Evolutionary conservation across 2,888 invertebrate species (phyloP).

Genomic region (Tribolium freemani): DNA sequence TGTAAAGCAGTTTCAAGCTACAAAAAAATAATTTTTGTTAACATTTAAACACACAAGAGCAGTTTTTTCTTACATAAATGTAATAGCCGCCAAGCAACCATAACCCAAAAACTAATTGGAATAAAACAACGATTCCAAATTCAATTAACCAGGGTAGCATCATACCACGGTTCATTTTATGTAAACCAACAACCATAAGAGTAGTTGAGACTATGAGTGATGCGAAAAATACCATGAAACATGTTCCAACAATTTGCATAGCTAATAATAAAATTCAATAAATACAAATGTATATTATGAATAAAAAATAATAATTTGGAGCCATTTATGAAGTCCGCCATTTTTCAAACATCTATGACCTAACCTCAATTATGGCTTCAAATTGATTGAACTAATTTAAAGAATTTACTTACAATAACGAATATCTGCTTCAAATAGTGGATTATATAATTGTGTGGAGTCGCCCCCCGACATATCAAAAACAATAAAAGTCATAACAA

Average conservation of each 20-base stretch:
- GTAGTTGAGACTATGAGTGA: constrained; percentile 72
- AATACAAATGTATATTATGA: not conserved
- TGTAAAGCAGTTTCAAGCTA: constrained; percentile 86
- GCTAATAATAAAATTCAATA: constrained; percentile 69
- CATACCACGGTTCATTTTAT: constrained; percentile 81
- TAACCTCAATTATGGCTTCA: not conserved
- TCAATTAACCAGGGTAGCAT: constrained; percentile 85
- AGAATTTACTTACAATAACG: constrained; percentile 74
- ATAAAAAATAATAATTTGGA: constrained; percentile 5
- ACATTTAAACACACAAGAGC: not conserved
- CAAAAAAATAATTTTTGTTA: constrained; percentile 56
- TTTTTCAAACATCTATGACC: not conserved
- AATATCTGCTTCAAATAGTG: constrained; percentile 90
- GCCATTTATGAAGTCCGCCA: not conserved
- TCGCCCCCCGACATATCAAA: constrained; percentile 91
- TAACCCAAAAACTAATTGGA: constrained; percentile 84
- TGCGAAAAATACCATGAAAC: constrained; percentile 74
- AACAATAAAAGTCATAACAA: constrained; percentile 80
- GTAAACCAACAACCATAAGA: constrained; percentile 76
- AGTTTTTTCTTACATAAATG: constrained; percentile 82
- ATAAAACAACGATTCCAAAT: constrained; percentile 79
- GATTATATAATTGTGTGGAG: constrained; percentile 89
- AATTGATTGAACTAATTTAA: not conserved
- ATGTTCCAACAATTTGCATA: constrained; percentile 79
- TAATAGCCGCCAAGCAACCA: constrained; percentile 93